Evolutionary conservation across 2,888 invertebrate genomes (phyloP).

Genomic region (Parnassius smintheus): DNA sequence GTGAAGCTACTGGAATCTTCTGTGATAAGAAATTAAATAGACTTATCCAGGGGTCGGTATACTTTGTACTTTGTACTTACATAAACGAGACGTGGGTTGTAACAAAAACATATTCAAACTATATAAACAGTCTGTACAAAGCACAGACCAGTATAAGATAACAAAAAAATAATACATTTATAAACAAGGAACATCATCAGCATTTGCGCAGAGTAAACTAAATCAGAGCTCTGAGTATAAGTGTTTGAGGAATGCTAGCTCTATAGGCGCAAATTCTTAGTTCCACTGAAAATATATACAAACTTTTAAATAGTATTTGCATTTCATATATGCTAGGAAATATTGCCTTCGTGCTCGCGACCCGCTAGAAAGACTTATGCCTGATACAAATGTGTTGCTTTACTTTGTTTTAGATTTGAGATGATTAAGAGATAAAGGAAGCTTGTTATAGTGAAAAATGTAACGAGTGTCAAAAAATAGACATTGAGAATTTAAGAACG

Average conservation of each 20-base stretch:
- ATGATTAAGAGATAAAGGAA: conserved; percentile 13
- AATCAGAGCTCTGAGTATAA: conserved; percentile 35
- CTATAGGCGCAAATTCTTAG: conserved; percentile 65
- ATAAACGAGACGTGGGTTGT: no score
- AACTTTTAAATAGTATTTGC: conserved; percentile 80
- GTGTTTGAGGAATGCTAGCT: conserved; percentile 37
- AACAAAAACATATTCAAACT: no score
- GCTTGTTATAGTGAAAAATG: no score
- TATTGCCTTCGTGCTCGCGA: conserved; percentile 65
- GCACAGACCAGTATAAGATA: conserved; percentile 27
- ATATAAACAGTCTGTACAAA: background rate
- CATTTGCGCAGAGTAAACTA: conserved; percentile 31
- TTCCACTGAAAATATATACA: conserved; percentile 70
- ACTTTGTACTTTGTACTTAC: no score
- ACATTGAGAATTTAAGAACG: no score
- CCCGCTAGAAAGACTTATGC: conserved; percentile 56
- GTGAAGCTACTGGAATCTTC: no score
- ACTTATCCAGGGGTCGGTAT: no score
- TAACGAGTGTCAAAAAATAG: no score
- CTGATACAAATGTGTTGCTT: conserved; percentile 44
- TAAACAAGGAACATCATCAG: conserved; percentile 1
- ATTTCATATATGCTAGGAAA: conserved; percentile 71
- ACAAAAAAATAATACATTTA: conserved; percentile 30
- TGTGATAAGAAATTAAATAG: no score
- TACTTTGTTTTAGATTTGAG: conserved; percentile 26